Evolutionary conservation across 2,888 invertebrate species (phyloP).

Genomic region (Synergus umbraculus): DNA sequence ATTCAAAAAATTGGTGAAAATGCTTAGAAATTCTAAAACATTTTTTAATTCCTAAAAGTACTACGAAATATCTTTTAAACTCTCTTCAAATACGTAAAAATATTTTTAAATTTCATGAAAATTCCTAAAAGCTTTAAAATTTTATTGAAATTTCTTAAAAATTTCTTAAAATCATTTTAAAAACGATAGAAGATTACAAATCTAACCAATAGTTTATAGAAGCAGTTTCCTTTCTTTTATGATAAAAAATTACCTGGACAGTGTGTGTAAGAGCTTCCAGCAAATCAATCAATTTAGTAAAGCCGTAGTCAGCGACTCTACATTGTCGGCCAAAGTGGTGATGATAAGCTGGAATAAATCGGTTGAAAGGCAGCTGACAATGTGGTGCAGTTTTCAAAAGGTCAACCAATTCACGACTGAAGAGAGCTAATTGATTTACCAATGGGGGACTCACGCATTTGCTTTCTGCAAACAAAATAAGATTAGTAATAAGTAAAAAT

Average conservation of each 20-base stretch:
- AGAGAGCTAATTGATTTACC: constrained; percentile 86
- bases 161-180: background rate
- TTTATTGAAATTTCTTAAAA: background rate
- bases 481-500: background rate
- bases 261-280: constrained; percentile 92
- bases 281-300: constrained; percentile 93
- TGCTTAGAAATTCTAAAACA: too few relatives aligned
- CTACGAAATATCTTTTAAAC: too few relatives aligned
- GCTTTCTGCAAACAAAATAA: constrained; percentile 61
- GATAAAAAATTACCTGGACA: constrained; percentile 82
- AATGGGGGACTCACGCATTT: constrained; percentile 83
- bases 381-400: constrained; percentile 89
- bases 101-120: too few relatives aligned
- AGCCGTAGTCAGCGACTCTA: constrained; percentile 97
- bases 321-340: constrained; percentile 98
- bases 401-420: constrained; percentile 93
- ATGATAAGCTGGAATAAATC: constrained; percentile 96
- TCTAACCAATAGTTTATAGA: too few relatives aligned
- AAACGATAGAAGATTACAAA: too few relatives aligned
- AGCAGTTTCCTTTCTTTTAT: too few relatives aligned
- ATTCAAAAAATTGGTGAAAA: too few relatives aligned
- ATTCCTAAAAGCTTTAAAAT: too few relatives aligned
- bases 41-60: too few relatives aligned
- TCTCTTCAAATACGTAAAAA: background rate
- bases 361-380: constrained; percentile 89